These are phyloP conservation scores for Hyles vespertilio DNA, from an alignment of 1,140 invertebrate genomes.

Conservation along the genomic window DNA sequence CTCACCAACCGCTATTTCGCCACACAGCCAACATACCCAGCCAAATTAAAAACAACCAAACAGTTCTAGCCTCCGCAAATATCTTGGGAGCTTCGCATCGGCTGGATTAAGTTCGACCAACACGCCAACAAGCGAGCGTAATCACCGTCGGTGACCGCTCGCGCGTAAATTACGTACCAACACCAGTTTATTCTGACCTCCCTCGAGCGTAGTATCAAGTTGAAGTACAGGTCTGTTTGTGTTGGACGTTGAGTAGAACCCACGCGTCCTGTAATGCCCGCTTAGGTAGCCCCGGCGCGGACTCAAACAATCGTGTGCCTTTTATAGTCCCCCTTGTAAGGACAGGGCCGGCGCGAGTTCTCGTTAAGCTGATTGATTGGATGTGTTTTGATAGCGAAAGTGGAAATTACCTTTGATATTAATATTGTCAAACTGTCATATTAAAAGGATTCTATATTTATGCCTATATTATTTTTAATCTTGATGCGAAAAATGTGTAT, in stretches of 20 bases:
- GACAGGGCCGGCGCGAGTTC: slow-evolving; percentile 23
- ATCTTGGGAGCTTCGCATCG: slow-evolving; percentile 26
- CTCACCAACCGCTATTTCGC: neutral
- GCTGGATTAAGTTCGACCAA: slow-evolving; percentile 51
- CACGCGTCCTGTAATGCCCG: slow-evolving; percentile 56
- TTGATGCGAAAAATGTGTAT: too few relatives aligned
- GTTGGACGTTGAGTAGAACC: slow-evolving; percentile 33
- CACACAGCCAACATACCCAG: neutral
- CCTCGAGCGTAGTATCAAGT: neutral
- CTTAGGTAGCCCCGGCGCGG: slow-evolving; percentile 51
- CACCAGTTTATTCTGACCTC: slow-evolving; percentile 29
- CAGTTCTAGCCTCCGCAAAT: neutral
- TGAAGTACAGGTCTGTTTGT: slow-evolving; percentile 27
- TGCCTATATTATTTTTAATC: too few relatives aligned
- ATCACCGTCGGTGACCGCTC: slow-evolving; percentile 64
- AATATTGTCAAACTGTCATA: too few relatives aligned
- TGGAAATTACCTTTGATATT: too few relatives aligned
- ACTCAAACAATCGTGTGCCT: slow-evolving; percentile 49
- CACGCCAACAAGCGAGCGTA: slow-evolving; percentile 52
- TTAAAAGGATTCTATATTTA: too few relatives aligned
- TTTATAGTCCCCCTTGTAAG: slow-evolving; percentile 34
- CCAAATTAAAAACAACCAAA: slow-evolving; percentile 3
- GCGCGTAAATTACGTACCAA: slow-evolving; percentile 62
- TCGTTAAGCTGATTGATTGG: slow-evolving; percentile 51
- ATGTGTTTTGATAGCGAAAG: slow-evolving; percentile 11